Base-by-base conservation (phyloP, 2,797 vertebrate genomes). In the Acipenser transmontanus region DNA sequence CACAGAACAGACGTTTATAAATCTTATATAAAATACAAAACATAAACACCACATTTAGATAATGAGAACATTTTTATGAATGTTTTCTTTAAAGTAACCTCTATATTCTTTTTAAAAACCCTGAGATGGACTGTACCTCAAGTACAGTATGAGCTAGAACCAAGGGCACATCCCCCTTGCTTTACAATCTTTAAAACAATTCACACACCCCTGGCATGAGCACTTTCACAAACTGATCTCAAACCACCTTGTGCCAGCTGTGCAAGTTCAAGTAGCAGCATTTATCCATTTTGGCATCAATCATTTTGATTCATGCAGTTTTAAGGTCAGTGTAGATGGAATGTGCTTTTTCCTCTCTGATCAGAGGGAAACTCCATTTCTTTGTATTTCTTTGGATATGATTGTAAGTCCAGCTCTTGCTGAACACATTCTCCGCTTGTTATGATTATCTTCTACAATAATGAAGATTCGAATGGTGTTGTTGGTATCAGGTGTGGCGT, bases 61-160 rank as follows among this genome's bases (percentile, higher is more conserved):
- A 17, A 17, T 62, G 74, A 56, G 47, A 14, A 67, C 66, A 59
- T 69, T 56, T 17, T 17, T 17, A 17, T 17, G 17, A 1, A 50
- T 61, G 69, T 70, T 63, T 61, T 68, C 71, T 66, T 14, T 17
- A 17, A 17, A 17, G 17, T 17, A 17, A 17, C 17, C 17, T 17
- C 17, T 17, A 17, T 17, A 17, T 17, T 17, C 1, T 17, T 17
- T 17, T 17, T 17, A 68, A 78, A 92, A 93, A 89, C 92, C 95
- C 94, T 98, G 95, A 98, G 95, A 92, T 91, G 82, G 87, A 81
- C 84, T 75, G 80, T 84, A 90, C 78, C 78, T 78, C 79, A 81
- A 77, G 78, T 81, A 83, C 72, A 77, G 85, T 78, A 82, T 79
- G 77, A 74, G 85, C 83, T 72, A 82, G 78, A 83, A 8, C 17